Conservation (phyloP, 2,888 invertebrate genomes). For the Parelbella ahira region DNA sequence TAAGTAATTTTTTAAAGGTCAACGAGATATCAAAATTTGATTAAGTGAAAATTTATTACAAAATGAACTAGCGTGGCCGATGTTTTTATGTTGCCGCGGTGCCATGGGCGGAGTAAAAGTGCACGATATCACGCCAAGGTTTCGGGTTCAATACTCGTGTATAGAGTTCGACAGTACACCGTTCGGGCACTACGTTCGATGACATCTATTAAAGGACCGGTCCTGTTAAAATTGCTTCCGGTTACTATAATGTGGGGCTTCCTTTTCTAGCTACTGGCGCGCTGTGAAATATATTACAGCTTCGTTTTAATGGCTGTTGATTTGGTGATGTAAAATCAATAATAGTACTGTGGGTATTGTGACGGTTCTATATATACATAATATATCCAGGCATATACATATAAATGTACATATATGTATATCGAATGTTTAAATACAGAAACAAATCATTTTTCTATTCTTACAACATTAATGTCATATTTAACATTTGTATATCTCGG, state of each 20-base stretch:
- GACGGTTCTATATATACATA: too few relatives aligned
- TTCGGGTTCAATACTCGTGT: slow-evolving; percentile 13
- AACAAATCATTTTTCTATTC: too few relatives aligned
- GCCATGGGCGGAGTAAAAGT: slow-evolving; percentile 14
- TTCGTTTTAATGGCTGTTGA: slow-evolving; percentile 11
- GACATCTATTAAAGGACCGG: slow-evolving; percentile 20
- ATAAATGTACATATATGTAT: neutral
- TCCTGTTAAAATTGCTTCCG: slow-evolving; percentile 26
- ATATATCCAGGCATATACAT: too few relatives aligned
- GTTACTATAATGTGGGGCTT: slow-evolving; percentile 19
- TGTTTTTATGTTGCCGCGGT: slow-evolving; percentile 13
- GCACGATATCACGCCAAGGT: slow-evolving; percentile 20
- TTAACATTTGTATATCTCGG: too few relatives aligned
- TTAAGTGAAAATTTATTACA: slow-evolving; percentile 9
- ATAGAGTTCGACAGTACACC: slow-evolving; percentile 3
- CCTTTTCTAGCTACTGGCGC: slow-evolving; percentile 20
- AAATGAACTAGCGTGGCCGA: slow-evolving; percentile 7
- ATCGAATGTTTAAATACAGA: too few relatives aligned
- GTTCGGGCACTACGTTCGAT: slow-evolving; percentile 12
- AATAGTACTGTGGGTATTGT: too few relatives aligned
- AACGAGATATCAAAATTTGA: too few relatives aligned
- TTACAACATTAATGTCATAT: too few relatives aligned
- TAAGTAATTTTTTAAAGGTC: too few relatives aligned
- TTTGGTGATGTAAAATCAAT: too few relatives aligned
- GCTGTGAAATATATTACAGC: slow-evolving; percentile 17